Evolutionary conservation across 2,113 vertebrate species (phyloP).

Genomic region (Triplophysa tibetana): DNA sequence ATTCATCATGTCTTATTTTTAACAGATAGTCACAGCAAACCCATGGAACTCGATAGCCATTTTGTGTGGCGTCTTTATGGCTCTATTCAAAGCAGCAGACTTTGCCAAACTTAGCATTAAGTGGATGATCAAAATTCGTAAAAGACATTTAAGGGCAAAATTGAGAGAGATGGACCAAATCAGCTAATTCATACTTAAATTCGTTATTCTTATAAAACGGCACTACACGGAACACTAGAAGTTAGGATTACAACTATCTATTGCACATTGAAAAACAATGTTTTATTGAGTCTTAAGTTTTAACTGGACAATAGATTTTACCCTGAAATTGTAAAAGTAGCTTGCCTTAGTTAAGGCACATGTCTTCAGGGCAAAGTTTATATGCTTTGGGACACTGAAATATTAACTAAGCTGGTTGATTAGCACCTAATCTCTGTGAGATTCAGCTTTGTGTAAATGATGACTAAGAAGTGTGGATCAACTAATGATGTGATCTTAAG

Average conservation of each 20-base stretch:
- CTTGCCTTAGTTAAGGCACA: constrained; percentile 2
- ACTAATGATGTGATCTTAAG: background rate
- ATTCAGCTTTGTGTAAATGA: background rate
- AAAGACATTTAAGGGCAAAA: constrained; percentile 82
- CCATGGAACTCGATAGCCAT: constrained; percentile 93
- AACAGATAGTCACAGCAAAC: constrained; percentile 93
- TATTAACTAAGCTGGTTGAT: background rate
- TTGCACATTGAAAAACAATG: constrained; percentile 31
- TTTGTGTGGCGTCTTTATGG: constrained; percentile 94
- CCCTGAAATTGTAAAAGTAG: constrained; percentile 19
- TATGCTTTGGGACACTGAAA: constrained; percentile 10
- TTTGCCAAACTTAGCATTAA: constrained; percentile 92
- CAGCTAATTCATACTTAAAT: constrained; percentile 60
- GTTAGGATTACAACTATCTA: background rate
- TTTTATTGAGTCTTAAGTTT: background rate
- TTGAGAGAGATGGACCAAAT: constrained; percentile 80
- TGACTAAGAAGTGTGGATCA: constrained; percentile 4
- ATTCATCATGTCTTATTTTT: constrained; percentile 26
- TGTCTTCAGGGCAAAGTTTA: background rate
- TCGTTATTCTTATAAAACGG: background rate
- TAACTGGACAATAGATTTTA: constrained; percentile 24
- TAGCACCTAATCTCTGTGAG: background rate
- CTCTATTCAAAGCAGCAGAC: constrained; percentile 94
- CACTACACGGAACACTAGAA: background rate
- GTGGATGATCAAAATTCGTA: constrained; percentile 94